phyloP scores from a whole-genome alignment of 2,888 invertebrate species.

The Spilarctia lutea region DNA sequence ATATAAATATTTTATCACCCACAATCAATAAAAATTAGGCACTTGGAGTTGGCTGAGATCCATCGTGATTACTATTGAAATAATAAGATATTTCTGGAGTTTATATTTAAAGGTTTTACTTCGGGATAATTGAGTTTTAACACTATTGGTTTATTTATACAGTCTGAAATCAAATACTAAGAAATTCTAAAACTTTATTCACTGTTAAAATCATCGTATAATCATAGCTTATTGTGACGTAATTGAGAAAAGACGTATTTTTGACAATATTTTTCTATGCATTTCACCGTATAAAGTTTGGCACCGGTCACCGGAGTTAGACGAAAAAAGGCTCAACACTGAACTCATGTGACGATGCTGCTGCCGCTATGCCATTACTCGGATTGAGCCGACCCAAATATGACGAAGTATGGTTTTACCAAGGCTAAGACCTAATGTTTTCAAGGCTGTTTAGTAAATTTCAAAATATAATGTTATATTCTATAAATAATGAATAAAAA shows the following conservation, averaged over 20 bases:
- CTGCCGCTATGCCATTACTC: too few species aligned
- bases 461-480: too few species aligned
- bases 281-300: background rate
- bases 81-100: conserved; percentile 19
- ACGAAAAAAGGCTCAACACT: too few species aligned
- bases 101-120: conserved; percentile 10
- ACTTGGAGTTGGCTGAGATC: conserved; percentile 48
- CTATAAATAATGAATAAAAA: too few species aligned
- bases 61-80: conserved; percentile 32
- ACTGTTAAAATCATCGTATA: background rate
- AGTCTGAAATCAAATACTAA: conserved; percentile 1
- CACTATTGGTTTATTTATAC: conserved; percentile 4
- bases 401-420: too few species aligned
- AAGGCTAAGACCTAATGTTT: too few species aligned
- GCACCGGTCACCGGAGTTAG: background rate
- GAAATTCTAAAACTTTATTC: background rate
- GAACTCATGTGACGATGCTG: too few species aligned
- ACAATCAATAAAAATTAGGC: conserved; percentile 49
- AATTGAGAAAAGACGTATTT: background rate
- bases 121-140: background rate
- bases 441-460: too few species aligned
- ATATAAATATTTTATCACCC: conserved; percentile 54
- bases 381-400: too few species aligned
- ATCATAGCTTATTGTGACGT: background rate
- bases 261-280: too few species aligned